phyloP scores from a whole-genome alignment of 2,888 invertebrate genomes.

The Orthosia incerta region DNA sequence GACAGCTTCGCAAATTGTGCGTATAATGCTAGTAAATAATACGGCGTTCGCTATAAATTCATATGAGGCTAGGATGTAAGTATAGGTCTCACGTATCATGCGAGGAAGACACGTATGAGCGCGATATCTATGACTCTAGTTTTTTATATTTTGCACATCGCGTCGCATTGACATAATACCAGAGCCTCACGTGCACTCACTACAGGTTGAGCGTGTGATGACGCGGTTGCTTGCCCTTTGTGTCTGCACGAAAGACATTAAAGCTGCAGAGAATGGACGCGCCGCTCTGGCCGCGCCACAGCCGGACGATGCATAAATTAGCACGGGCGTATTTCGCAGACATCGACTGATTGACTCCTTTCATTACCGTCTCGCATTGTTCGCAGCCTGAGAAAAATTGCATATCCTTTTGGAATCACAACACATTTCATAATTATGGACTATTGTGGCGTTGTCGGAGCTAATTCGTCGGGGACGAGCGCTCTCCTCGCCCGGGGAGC shows the following conservation, averaged over 20 bases:
- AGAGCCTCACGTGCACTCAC: constrained; percentile 29
- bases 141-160: constrained; percentile 47
- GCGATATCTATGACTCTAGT: constrained; percentile 43
- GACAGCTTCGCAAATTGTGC: constrained; percentile 91
- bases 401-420: constrained; percentile 86
- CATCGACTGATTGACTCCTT: constrained; percentile 90
- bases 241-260: constrained; percentile 78
- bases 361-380: constrained; percentile 89
- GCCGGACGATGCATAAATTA: constrained; percentile 85
- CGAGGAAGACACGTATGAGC: constrained; percentile 64
- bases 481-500: constrained; percentile 79
- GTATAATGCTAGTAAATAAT: constrained; percentile 91
- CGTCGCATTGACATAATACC: constrained; percentile 52
- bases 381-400: constrained; percentile 87
- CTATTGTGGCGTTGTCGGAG: constrained; percentile 89
- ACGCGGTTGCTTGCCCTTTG: constrained; percentile 80
- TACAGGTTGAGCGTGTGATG: constrained; percentile 52
- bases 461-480: constrained; percentile 84
- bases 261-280: constrained; percentile 71
- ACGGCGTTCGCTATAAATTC: constrained; percentile 86
- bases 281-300: constrained; percentile 63
- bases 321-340: constrained; percentile 84
- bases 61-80: constrained; percentile 81
- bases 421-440: constrained; percentile 91
- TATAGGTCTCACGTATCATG: constrained; percentile 76